phyloP scores from a whole-genome alignment of 2,797 vertebrate genomes.

The Lutjanus campechanus region DNA sequence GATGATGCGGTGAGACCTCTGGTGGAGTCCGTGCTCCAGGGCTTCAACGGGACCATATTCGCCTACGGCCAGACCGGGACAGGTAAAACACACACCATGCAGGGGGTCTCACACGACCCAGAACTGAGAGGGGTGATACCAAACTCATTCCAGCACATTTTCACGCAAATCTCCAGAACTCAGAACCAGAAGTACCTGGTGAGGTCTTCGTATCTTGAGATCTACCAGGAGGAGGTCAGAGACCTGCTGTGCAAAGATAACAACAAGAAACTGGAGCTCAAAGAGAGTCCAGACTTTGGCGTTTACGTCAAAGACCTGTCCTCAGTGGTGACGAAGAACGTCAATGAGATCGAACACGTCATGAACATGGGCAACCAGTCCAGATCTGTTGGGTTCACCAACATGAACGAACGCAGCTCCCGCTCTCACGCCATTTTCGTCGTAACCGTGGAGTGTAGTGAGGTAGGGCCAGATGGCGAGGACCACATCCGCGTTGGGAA shows the following conservation, averaged over 20 bases:
- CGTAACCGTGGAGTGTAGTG: slow-evolving; percentile 95
- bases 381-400: slow-evolving; percentile 93
- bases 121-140: slow-evolving; percentile 93
- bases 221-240: slow-evolving; percentile 97
- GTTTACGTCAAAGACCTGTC: slow-evolving; percentile 96
- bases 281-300: slow-evolving; percentile 92
- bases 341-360: slow-evolving; percentile 95
- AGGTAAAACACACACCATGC: slow-evolving; percentile 98
- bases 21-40: slow-evolving; percentile 92
- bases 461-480: slow-evolving; percentile 90
- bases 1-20: slow-evolving; percentile 94
- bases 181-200: slow-evolving; percentile 97
- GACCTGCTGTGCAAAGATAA: slow-evolving; percentile 96
- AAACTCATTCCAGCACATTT: slow-evolving; percentile 96
- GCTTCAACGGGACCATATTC: slow-evolving; percentile 96
- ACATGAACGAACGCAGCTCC: slow-evolving; percentile 97
- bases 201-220: slow-evolving; percentile 96
- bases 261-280: slow-evolving; percentile 93
- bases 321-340: slow-evolving; percentile 95
- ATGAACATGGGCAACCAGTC: slow-evolving; percentile 96
- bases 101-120: slow-evolving; percentile 90
- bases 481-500: slow-evolving; percentile 98
- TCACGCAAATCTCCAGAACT: slow-evolving; percentile 95
- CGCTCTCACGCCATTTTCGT: slow-evolving; percentile 96
- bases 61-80: slow-evolving; percentile 97